phyloP scores from a whole-genome alignment of 1,140 invertebrate species.

The Chironomus tepperi region DNA sequence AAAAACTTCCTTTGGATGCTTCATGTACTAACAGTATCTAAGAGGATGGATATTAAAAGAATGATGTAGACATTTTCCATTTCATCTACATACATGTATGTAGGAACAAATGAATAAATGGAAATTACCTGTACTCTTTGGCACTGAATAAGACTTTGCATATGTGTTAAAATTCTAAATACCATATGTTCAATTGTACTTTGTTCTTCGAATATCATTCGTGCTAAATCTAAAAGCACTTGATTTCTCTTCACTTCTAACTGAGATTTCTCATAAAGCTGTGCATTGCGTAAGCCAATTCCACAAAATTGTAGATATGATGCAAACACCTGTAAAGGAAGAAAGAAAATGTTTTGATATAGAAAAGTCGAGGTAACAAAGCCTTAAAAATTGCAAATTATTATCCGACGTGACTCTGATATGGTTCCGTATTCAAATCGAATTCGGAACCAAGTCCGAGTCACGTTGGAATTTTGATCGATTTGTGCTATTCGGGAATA shows the following conservation, averaged over 20 bases:
- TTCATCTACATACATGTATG: not conserved
- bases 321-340: constrained; percentile 56
- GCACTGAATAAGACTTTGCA: constrained; percentile 87
- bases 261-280: constrained; percentile 87
- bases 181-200: constrained; percentile 94
- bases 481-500: too few relatives aligned
- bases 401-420: too few relatives aligned
- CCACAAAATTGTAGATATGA: constrained; percentile 94
- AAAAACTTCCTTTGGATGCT: constrained; percentile 80
- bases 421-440: too few relatives aligned
- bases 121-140: constrained; percentile 80
- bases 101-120: constrained; percentile 26
- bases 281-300: constrained; percentile 87
- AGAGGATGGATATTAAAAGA: constrained; percentile 28
- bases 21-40: constrained; percentile 83
- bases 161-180: constrained; percentile 87
- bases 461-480: too few relatives aligned
- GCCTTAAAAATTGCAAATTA: too few relatives aligned
- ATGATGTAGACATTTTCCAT: constrained; percentile 17
- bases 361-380: too few relatives aligned
- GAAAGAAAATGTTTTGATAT: not conserved
- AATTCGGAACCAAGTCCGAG: too few relatives aligned
- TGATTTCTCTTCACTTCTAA: constrained; percentile 92
- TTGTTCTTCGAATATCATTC: constrained; percentile 96
- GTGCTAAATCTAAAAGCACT: constrained; percentile 83